Evolutionary conservation across 2,888 invertebrate species (phyloP).

Genomic region (Augochlorella aurata): DNA sequence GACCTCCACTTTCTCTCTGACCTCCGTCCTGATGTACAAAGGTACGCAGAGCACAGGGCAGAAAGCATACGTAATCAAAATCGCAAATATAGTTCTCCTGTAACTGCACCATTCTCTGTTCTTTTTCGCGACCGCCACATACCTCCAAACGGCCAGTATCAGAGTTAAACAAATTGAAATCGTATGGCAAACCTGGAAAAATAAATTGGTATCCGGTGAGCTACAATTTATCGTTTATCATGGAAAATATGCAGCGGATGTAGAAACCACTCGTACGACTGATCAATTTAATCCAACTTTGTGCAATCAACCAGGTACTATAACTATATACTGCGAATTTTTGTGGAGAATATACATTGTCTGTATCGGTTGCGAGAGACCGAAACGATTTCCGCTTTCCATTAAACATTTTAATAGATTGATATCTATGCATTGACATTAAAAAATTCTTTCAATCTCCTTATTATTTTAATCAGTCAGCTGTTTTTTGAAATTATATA

Average conservation of each 20-base stretch:
- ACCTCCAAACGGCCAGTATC: conserved; percentile 95
- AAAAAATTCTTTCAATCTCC: no score
- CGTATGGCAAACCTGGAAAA: conserved; percentile 93
- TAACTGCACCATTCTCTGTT: conserved; percentile 93
- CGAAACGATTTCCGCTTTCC: no score
- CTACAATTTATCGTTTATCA: not conserved
- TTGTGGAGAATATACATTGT: no score
- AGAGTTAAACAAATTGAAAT: conserved; percentile 97
- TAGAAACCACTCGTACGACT: not conserved
- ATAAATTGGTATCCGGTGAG: conserved; percentile 73
- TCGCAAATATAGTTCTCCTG: conserved; percentile 86
- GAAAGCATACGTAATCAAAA: conserved; percentile 88
- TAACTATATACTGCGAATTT: no score
- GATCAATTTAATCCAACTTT: not conserved
- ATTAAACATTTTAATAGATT: no score
- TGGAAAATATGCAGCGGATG: not conserved
- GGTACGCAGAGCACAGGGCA: conserved; percentile 94
- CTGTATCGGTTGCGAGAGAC: no score
- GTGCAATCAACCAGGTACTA: not conserved
- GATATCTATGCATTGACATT: no score
- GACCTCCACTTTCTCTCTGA: conserved; percentile 82
- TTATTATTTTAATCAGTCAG: no score
- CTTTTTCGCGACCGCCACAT: conserved; percentile 91
- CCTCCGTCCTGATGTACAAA: conserved; percentile 90
- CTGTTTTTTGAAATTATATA: no score